A percentile compares a stretch with the other conserved stretches of the same genome.
Evolutionary conservation across 2,888 invertebrate species (phyloP).

Genomic region (Nesidiocoris tenuis): DNA sequence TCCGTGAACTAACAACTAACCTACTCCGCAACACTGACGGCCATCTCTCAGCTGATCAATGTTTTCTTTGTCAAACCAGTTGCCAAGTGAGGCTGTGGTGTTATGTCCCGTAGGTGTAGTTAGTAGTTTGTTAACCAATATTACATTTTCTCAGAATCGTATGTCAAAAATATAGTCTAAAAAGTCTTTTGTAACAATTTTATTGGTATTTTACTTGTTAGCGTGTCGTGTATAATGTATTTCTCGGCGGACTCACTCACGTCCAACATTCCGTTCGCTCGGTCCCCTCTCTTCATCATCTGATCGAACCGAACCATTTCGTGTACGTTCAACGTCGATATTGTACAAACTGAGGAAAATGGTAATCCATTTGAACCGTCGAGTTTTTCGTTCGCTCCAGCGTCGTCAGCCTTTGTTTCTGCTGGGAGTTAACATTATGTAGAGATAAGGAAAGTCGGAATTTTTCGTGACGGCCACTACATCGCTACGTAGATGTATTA

Average conservation of each 20-base stretch:
- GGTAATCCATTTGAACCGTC: conserved; percentile 4
- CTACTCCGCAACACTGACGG: background rate
- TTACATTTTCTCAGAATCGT: background rate
- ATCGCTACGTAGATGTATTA: background rate
- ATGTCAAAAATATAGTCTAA: no score
- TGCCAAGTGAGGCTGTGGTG: conserved; percentile 17
- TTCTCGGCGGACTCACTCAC: no score
- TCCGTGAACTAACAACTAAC: no score
- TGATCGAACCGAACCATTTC: background rate
- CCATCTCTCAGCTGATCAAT: conserved; percentile 34
- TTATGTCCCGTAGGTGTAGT: conserved; percentile 30
- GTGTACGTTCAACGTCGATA: background rate
- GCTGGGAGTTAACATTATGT: conserved; percentile 12
- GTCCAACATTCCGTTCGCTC: background rate
- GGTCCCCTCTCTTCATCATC: background rate
- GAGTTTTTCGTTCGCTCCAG: conserved; percentile 2
- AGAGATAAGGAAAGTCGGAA: conserved; percentile 2
- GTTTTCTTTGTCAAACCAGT: conserved; percentile 38
- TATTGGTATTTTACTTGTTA: conserved; percentile 19
- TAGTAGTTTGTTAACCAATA: background rate
- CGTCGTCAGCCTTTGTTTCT: background rate
- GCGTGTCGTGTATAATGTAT: no score
- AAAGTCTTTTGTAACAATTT: no score
- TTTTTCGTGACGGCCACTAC: background rate
- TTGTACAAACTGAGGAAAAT: no score